Base-by-base conservation (phyloP, 2,888 invertebrate species). In the Perizoma affinitatum region DNA sequence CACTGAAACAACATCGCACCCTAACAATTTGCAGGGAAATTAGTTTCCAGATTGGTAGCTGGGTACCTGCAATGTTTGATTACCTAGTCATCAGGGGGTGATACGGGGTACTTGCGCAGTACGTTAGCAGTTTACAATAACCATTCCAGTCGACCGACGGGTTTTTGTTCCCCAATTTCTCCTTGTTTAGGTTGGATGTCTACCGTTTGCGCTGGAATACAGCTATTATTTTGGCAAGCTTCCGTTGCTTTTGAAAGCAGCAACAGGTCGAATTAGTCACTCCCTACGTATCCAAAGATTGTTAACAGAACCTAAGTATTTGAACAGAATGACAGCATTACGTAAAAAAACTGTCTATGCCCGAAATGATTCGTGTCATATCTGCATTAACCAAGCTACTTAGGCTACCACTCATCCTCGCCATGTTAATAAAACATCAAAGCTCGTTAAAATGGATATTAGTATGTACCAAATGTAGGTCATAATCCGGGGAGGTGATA, bases 21-120 rank as follows among this genome's bases (percentile, higher is more conserved):
- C 79, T 72, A 72, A 78, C 80, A 79, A 79, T 83, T 82, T 79
- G 75, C 68, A 74, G 70, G 75, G 69, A 78, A 84, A 82, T 82
- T 81, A 80, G 76, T 77, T 79, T 72, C 71, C 75, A 72, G 70
- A 79, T 72, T 76, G 75, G 76, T 77, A 71, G 69, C 65, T 57
- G 59, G 68, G 64, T 61, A 64, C 65, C 67, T 64, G 52, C 45
- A 63, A 65, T 66, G 69, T 67, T 69, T 67, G 69, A 69, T 67
- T 62, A 65, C 63, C 53, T 63, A 55, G 58, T 60, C 61, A 61
- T 53, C 58, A 48, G 56, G 61, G 44, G 58, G 56, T 47, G 56
- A 55, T 47, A 58, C n/a, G 54, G 54, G 47, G 54, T 51, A 54
- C 54, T 58, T 57, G 50, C 46, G 51, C 51, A 42, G 34, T 47